Percentiles rank a stretch among this genome's conserved stretches.
These are phyloP conservation scores for Hyperoplus immaculatus DNA, from an alignment of 2,797 vertebrate genomes.

Conservation along the genomic window DNA sequence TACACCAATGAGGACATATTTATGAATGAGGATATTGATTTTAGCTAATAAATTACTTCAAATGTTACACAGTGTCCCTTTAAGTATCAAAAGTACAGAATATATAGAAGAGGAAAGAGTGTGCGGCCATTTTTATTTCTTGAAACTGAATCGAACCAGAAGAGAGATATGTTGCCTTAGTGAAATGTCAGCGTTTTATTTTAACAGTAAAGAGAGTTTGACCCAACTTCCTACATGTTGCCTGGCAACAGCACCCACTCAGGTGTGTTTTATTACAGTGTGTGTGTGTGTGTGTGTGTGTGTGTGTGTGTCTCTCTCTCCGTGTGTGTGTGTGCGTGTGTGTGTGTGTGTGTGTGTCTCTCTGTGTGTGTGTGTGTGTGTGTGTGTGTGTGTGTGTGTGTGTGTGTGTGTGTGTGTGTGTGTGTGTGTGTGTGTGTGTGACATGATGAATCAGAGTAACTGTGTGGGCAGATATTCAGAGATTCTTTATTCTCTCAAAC, in stretches of 20 bases:
- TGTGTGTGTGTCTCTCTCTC: conserved; percentile 16
- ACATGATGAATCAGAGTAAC: conserved; percentile 28
- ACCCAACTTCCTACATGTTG: conserved; percentile 55
- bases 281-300: conserved; percentile 31
- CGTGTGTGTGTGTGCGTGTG: conserved; percentile 12
- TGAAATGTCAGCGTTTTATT: conserved; percentile 49
- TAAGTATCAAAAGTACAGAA: too few relatives aligned
- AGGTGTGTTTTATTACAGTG: conserved; percentile 46
- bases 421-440: conserved; percentile 16
- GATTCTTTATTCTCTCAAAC: conserved; percentile 34
- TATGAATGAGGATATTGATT: too few relatives aligned
- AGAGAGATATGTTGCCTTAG: neutral
- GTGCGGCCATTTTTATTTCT: conserved; percentile 9
- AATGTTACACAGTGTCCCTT: too few relatives aligned
- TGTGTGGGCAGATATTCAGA: conserved; percentile 58
- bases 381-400: conserved; percentile 23
- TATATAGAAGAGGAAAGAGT: conserved; percentile 1
- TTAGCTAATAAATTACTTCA: too few relatives aligned
- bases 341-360: conserved; percentile 8
- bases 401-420: neutral
- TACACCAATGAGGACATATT: too few relatives aligned
- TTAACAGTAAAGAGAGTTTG: conserved; percentile 38
- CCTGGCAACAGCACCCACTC: conserved; percentile 73
- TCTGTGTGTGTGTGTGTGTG: conserved; percentile 1
- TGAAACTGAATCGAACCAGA: neutral